Conservation (phyloP, 2,113 vertebrate species). For the Sitta europaea region DNA sequence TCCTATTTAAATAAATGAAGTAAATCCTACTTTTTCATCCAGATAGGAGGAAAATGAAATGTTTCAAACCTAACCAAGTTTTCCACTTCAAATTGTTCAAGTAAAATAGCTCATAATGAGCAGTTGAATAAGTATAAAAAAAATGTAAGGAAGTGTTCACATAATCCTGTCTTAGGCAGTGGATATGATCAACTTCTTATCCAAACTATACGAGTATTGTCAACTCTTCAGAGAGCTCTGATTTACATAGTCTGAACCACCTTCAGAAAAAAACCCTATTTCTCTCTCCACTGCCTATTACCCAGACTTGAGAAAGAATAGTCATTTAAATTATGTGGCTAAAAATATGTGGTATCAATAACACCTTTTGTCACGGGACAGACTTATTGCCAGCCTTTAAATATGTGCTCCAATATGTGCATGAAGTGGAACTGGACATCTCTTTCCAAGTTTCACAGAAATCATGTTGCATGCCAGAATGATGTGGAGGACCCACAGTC, state of each 20-base stretch:
- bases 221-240: neutral
- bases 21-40: slow-evolving; percentile 15
- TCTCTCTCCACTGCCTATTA: neutral
- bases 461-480: neutral
- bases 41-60: neutral
- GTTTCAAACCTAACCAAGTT: neutral
- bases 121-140: neutral
- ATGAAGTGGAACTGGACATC: neutral
- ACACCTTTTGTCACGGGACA: neutral
- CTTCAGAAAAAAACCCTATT: neutral
- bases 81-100: neutral
- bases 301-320: neutral
- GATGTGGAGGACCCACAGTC: neutral
- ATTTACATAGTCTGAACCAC: neutral
- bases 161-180: neutral
- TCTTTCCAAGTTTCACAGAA: neutral
- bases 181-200: neutral
- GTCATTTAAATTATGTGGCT: neutral
- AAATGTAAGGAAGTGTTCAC: neutral
- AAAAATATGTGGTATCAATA: neutral
- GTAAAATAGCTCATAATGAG: slow-evolving; percentile 18
- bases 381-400: neutral
- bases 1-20: slow-evolving; percentile 15
- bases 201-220: neutral
- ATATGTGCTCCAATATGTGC: neutral